These are phyloP conservation scores for Mythimna impura DNA, from an alignment of 2,888 invertebrate species.

Conservation along the genomic window DNA sequence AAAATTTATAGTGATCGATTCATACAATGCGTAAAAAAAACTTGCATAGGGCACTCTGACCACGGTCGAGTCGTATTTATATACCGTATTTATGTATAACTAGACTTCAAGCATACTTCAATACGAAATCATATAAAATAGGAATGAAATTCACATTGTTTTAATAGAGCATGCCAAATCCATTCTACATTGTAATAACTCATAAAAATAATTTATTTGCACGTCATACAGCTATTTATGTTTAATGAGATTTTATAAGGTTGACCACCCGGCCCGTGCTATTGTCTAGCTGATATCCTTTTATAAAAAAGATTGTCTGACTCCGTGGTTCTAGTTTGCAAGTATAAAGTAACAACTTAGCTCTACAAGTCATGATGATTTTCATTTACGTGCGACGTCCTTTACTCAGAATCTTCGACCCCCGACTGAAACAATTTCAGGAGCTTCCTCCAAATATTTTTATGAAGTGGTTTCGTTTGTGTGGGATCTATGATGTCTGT, in stretches of 20 bases:
- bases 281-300: conserved; percentile 47
- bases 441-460: too few relatives aligned
- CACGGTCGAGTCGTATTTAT: too few relatives aligned
- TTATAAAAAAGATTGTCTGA: conserved; percentile 17
- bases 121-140: conserved; percentile 13
- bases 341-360: background rate
- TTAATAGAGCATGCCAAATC: conserved; percentile 19
- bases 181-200: conserved; percentile 38
- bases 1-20: too few relatives aligned
- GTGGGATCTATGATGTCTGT: background rate
- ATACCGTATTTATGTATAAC: too few relatives aligned
- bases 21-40: too few relatives aligned
- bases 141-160: conserved; percentile 28
- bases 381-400: background rate
- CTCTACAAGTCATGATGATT: background rate
- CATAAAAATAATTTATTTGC: conserved; percentile 47
- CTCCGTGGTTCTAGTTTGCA: conserved; percentile 8
- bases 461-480: background rate
- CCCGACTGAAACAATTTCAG: background rate
- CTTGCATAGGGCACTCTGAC: too few relatives aligned
- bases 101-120: background rate
- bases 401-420: background rate
- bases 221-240: conserved; percentile 48
- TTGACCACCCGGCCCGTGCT: conserved; percentile 42
- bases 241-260: conserved; percentile 54